Conservation (phyloP, 2,888 invertebrate genomes). For the Meloe dianella region DNA sequence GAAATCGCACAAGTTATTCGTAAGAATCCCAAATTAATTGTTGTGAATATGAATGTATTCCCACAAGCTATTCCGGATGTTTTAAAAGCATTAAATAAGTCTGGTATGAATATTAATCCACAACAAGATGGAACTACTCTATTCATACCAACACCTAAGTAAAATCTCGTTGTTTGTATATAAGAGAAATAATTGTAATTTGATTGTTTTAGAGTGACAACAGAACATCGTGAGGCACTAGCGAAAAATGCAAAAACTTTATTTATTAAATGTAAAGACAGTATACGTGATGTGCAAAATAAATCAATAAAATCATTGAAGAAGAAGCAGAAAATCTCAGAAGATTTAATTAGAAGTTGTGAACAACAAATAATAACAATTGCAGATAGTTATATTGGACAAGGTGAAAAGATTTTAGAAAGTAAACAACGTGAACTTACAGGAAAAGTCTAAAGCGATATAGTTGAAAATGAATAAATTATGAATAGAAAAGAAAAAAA, state of each 20-base stretch:
- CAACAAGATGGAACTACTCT: conserved; percentile 94
- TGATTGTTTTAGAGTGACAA: conserved; percentile 69
- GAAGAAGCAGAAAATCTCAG: conserved; percentile 71
- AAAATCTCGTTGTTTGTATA: conserved; percentile 33
- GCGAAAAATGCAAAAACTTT: conserved; percentile 86
- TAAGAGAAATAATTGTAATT: neutral
- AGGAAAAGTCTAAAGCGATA: conserved; percentile 59
- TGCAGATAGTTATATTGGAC: conserved; percentile 69
- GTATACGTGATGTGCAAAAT: conserved; percentile 77
- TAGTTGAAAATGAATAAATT: neutral
- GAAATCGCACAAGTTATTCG: conserved; percentile 87
- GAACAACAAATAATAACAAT: conserved; percentile 74
- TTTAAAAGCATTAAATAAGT: conserved; percentile 75
- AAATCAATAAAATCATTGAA: conserved; percentile 74
- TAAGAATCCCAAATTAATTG: conserved; percentile 85
- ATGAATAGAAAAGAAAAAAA: neutral
- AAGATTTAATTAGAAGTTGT: conserved; percentile 71
- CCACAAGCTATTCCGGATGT: conserved; percentile 86
- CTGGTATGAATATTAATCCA: conserved; percentile 91
- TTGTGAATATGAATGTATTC: conserved; percentile 82
- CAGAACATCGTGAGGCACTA: conserved; percentile 88
- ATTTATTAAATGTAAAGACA: conserved; percentile 79
- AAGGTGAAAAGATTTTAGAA: conserved; percentile 71
- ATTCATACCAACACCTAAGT: conserved; percentile 88
- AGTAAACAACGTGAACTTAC: conserved; percentile 79